phyloP scores from a whole-genome alignment of 2,113 vertebrate species.

The Notothenia rossii region DNA sequence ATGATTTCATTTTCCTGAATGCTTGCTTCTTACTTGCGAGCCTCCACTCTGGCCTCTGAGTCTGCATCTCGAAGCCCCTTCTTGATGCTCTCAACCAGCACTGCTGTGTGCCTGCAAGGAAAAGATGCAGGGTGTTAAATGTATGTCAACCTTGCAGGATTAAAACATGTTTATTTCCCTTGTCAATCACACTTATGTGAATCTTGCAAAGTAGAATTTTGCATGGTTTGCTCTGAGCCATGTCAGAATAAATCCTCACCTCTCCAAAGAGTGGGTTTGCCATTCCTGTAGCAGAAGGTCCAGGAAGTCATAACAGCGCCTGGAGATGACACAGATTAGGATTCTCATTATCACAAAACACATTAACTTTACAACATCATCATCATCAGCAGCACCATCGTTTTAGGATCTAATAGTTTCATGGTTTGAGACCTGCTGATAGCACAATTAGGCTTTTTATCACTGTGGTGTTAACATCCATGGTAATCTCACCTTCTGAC shows the following conservation, averaged over 20 bases:
- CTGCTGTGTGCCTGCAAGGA: conserved; percentile 89
- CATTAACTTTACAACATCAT: not conserved
- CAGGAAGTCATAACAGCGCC: conserved; percentile 86
- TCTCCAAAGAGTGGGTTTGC: conserved; percentile 87
- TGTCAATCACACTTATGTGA: not conserved
- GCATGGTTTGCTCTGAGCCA: not conserved
- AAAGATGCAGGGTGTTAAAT: not conserved
- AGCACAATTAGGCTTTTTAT: not conserved
- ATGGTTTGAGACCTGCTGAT: not conserved
- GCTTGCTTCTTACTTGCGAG: conserved; percentile 90
- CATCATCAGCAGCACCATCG: not conserved
- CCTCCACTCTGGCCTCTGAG: conserved; percentile 95
- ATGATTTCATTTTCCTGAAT: conserved; percentile 23
- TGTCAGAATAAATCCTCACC: conserved; percentile 70
- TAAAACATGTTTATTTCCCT: not conserved
- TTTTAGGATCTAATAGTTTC: not conserved
- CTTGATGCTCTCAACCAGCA: conserved; percentile 97
- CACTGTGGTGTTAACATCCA: not conserved
- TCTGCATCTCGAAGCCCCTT: conserved; percentile 97
- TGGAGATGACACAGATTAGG: conserved; percentile 55
- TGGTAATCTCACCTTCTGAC: conserved; percentile 89
- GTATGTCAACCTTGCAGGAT: not conserved
- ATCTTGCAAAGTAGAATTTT: not conserved
- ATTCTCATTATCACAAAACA: not conserved
- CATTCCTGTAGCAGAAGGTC: conserved; percentile 87